Evolutionary conservation across 2,888 invertebrate genomes (phyloP), one percentile per base, ranked within the genome.

Genomic region (Dioctria linearis): DNA sequence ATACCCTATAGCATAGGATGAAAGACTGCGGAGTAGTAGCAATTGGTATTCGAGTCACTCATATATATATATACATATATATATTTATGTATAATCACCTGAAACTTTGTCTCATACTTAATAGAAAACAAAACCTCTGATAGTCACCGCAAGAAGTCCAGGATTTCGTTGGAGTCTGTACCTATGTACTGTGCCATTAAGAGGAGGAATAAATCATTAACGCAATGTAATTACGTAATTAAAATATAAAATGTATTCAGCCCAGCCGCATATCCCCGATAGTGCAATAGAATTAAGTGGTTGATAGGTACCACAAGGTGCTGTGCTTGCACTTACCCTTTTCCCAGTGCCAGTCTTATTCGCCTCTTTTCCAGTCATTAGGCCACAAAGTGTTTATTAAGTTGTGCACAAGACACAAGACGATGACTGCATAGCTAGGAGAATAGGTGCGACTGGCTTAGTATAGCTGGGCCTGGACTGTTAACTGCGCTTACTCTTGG

Each of bases 221-320:
- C 67, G 79, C 59, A 79, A 46, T 79, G 79, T 79, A 79, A 79
- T 79, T 79, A 79, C 69, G 79, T 57, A 79, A 79, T 79, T 79
- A 79, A 66, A 79, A 67, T 79, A 79, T 79, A 66, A 25, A 79
- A 43, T 51, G 66, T 67, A 78, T 61, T 76, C 76, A 46, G 76
- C 61, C 46, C 76, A 39, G 51, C 13, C 37, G 59, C 6, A 25
- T 25, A 25, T 2, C 13, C 9, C 25, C n/a, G 57, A 25, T 39
- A 25, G 46, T 25, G 49, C 39, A 71, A 4, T 39, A 63, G 49
- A 8, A 13, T 5, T 39, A 25, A 11, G 63, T 39, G 63, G 61
- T 25, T 25, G 25, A 25, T 25, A 25, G 25, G 25, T 61, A 37
- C 76, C 63, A 49, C 76, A 76, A 63, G 76, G 76, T 63, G 43